These are phyloP conservation scores for Numida meleagris DNA, from an alignment of 2,113 vertebrate genomes.

Conservation along the genomic window DNA sequence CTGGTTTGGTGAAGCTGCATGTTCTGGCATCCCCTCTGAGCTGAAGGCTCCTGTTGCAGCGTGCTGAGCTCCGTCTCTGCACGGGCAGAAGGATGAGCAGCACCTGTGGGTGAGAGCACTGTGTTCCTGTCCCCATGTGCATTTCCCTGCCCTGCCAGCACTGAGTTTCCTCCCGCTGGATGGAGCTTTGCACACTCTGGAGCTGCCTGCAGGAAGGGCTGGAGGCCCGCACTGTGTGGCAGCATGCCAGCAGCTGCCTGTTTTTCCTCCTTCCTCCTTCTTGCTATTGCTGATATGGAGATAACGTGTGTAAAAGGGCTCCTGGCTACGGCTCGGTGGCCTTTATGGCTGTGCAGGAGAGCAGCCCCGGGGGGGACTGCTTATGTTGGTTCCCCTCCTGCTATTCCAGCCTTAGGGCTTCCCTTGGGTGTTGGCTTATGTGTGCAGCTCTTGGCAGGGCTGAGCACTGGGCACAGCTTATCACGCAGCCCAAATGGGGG, in stretches of 20 bases:
- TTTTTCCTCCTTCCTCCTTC: background rate
- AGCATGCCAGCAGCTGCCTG: background rate
- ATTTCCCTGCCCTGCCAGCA: background rate
- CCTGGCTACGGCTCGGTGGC: background rate
- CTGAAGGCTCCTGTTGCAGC: background rate
- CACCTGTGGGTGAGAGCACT: background rate
- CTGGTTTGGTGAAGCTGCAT: background rate
- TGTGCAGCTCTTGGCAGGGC: background rate
- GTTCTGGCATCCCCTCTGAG: background rate
- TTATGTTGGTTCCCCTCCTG: background rate
- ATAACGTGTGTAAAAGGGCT: background rate
- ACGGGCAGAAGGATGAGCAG: background rate
- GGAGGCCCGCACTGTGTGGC: rapidly evolving
- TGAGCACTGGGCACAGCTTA: background rate
- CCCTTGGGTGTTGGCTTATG: rapidly evolving
- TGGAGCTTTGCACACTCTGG: background rate
- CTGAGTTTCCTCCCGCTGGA: background rate
- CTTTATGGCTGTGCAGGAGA: background rate
- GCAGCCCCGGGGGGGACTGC: background rate
- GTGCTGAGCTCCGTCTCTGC: background rate
- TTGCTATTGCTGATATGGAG: rapidly evolving
- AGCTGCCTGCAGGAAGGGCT: background rate
- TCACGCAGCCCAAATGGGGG: rapidly evolving
- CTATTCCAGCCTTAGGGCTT: background rate
- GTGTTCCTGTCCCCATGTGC: background rate